Percentiles rank a stretch among this genome's conserved stretches.
phyloP scores from a whole-genome alignment of 2,797 vertebrate genomes.

The Anguilla anguilla region DNA sequence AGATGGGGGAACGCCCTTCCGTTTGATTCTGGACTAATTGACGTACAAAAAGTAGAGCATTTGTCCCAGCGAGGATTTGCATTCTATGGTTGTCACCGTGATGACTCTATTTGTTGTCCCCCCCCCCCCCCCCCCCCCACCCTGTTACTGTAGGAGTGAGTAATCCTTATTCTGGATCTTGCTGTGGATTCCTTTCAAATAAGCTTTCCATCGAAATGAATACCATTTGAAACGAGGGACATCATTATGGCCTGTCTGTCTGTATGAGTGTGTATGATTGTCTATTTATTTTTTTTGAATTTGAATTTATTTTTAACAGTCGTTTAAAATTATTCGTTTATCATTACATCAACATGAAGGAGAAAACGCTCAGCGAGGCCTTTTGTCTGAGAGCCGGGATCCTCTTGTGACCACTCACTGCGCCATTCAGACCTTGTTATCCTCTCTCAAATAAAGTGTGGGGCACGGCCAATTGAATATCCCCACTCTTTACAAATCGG shows the following conservation, averaged over 20 bases:
- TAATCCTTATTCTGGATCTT: neutral
- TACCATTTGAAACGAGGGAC: no score
- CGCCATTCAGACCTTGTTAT: conserved; percentile 7
- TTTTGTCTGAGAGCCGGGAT: conserved; percentile 5
- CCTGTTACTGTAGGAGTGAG: neutral
- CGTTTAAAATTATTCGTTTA: neutral
- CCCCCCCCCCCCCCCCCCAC: neutral
- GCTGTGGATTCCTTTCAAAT: neutral
- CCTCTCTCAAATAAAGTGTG: conserved; percentile 28
- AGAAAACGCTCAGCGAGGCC: neutral
- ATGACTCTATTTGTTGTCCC: neutral
- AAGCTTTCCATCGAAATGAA: neutral
- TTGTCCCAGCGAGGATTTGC: neutral
- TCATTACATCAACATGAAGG: neutral
- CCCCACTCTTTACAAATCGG: neutral
- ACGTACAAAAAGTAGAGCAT: neutral
- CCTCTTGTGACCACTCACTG: neutral
- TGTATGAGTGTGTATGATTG: neutral
- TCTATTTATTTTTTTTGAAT: neutral
- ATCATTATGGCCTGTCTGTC: neutral
- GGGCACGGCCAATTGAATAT: conserved; percentile 14
- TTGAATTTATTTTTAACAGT: neutral
- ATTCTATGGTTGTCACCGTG: neutral
- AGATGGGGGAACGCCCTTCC: neutral
- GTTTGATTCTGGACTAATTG: no score